These are phyloP conservation scores for Catocala sponsa DNA, from an alignment of 2,888 invertebrate genomes.

Conservation along the genomic window DNA sequence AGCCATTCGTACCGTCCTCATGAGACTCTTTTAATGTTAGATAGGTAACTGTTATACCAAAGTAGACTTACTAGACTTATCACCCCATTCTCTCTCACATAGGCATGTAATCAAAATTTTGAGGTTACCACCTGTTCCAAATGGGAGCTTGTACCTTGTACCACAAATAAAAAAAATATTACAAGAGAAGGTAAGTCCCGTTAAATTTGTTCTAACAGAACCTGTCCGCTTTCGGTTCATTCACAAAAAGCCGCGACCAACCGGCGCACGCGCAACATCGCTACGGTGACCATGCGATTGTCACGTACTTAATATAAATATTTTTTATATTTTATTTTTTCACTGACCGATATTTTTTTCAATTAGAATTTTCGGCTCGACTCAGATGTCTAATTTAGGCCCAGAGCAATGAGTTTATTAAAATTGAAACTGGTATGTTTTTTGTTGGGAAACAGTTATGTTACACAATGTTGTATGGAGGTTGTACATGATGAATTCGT, in stretches of 20 bases:
- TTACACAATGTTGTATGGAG: constrained; percentile 39
- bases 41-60: constrained; percentile 4
- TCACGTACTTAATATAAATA: constrained; percentile 69
- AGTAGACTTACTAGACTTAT: constrained; percentile 1
- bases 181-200: constrained; percentile 70
- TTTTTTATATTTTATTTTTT: constrained; percentile 54
- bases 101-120: constrained; percentile 42
- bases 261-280: constrained; percentile 73
- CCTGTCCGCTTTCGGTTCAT: constrained; percentile 76
- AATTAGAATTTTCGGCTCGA: constrained; percentile 38
- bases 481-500: constrained; percentile 30
- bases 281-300: constrained; percentile 68
- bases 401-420: constrained; percentile 43
- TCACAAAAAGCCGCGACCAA: constrained; percentile 78
- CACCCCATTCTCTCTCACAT: constrained; percentile 23
- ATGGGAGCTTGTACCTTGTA: constrained; percentile 60
- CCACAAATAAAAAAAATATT: constrained; percentile 60
- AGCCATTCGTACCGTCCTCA: too few species aligned
- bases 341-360: constrained; percentile 58
- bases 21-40: too few species aligned
- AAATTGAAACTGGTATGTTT: constrained; percentile 43
- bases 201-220: constrained; percentile 83
- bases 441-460: constrained; percentile 44
- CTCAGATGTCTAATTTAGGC: constrained; percentile 44
- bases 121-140: constrained; percentile 51